phyloP scores from a whole-genome alignment of 2,113 vertebrate species.

The Oenanthe melanoleuca region DNA sequence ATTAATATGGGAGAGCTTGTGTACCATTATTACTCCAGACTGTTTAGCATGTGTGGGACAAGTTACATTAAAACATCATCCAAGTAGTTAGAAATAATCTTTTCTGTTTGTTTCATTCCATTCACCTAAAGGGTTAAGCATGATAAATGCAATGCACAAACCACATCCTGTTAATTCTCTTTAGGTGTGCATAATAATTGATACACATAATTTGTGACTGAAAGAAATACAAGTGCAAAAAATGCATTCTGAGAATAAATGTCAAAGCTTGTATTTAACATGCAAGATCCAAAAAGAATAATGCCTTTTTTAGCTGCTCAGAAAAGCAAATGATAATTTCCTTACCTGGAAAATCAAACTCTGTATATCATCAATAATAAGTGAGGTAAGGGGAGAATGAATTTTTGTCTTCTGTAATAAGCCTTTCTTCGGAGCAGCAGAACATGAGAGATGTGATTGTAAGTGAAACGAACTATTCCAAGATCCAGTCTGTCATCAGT shows the following conservation, averaged over 20 bases:
- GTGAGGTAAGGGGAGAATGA: background rate
- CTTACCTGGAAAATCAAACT: slow-evolving; percentile 74
- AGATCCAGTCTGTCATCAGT: slow-evolving; percentile 63
- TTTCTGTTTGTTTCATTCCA: background rate
- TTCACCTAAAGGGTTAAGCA: background rate
- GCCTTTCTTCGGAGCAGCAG: slow-evolving; percentile 49
- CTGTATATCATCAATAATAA: background rate
- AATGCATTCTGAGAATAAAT: background rate
- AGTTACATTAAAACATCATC: slow-evolving; percentile 3
- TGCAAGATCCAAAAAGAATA: background rate
- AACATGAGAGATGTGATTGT: background rate
- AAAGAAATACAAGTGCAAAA: background rate
- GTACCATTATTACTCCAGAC: background rate
- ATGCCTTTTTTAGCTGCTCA: background rate
- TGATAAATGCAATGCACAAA: background rate
- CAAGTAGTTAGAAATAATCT: slow-evolving; percentile 3
- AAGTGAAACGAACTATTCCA: slow-evolving; percentile 71
- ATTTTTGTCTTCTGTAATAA: slow-evolving; percentile 37
- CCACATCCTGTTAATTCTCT: background rate
- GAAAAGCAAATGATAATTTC: slow-evolving; percentile 37
- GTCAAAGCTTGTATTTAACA: background rate
- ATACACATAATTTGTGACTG: background rate
- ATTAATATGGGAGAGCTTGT: background rate
- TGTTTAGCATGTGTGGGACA: slow-evolving; percentile 11
- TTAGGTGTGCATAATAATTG: background rate